phyloP scores from a whole-genome alignment of 2,797 vertebrate genomes.

The Agapornis canus region DNA sequence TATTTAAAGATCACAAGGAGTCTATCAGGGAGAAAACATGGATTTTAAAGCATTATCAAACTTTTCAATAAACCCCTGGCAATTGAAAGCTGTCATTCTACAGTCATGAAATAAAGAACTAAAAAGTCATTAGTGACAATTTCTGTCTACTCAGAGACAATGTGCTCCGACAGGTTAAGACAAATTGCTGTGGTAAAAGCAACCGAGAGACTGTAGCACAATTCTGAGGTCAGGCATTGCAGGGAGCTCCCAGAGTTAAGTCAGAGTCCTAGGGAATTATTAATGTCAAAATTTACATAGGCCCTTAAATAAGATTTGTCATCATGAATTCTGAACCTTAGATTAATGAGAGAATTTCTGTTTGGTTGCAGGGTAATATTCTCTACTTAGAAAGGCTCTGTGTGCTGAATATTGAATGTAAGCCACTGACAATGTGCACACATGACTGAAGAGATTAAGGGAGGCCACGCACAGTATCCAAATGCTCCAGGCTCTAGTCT shows the following conservation, averaged over 20 bases:
- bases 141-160: background rate
- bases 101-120: background rate
- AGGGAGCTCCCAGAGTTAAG: slow-evolving; percentile 2
- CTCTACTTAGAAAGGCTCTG: background rate
- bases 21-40: background rate
- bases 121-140: background rate
- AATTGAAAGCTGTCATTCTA: background rate
- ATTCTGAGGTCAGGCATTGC: background rate
- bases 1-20: background rate
- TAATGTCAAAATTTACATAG: slow-evolving; percentile 1
- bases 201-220: background rate
- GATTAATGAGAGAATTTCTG: background rate
- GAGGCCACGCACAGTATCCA: fast-evolving
- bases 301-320: slow-evolving; percentile 5
- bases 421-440: fast-evolving
- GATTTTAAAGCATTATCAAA: background rate
- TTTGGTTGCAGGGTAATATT: background rate
- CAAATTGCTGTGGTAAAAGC: background rate
- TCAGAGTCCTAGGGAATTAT: background rate
- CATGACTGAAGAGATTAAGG: background rate
- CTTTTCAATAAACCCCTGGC: background rate
- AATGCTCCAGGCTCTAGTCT: no score
- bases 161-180: background rate
- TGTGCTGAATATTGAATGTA: background rate
- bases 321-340: background rate